Percentiles rank a stretch among this genome's conserved stretches.
These are phyloP conservation scores for Gerris lacustris DNA, from an alignment of 2,888 invertebrate genomes.

Conservation along the genomic window DNA sequence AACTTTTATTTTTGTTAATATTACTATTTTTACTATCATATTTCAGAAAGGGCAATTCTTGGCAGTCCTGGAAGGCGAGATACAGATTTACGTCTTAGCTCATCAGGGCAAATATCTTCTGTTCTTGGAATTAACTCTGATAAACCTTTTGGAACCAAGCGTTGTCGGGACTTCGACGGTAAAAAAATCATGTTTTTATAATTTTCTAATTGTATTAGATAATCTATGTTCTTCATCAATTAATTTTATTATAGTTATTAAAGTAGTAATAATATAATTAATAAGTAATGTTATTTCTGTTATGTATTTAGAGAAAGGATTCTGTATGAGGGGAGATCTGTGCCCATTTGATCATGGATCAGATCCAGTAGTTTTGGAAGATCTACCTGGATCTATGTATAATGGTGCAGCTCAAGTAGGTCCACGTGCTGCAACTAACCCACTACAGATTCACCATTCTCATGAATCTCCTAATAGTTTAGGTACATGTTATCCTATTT, in stretches of 20 bases:
- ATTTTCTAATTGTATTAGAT: too few relatives aligned
- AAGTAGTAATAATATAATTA: too few relatives aligned
- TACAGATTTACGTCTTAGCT: slow-evolving; percentile 42
- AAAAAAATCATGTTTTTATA: slow-evolving; percentile 30
- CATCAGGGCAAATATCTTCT: slow-evolving; percentile 44
- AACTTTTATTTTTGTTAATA: too few relatives aligned
- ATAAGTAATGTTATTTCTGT: too few relatives aligned
- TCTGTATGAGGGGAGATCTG: slow-evolving; percentile 90
- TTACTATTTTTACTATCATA: too few relatives aligned
- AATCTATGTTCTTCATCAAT: too few relatives aligned
- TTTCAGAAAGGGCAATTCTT: too few relatives aligned
- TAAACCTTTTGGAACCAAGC: slow-evolving; percentile 21
- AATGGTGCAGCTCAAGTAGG: slow-evolving; percentile 22
- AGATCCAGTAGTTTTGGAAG: slow-evolving; percentile 90
- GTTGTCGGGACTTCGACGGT: slow-evolving; percentile 71
- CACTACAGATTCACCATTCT: slow-evolving; percentile 32
- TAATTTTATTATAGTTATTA: too few relatives aligned
- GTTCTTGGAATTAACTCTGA: slow-evolving; percentile 36
- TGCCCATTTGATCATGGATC: slow-evolving; percentile 95
- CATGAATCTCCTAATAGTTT: slow-evolving; percentile 27
- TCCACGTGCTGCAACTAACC: slow-evolving; percentile 22
- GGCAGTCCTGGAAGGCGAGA: slow-evolving; percentile 36
- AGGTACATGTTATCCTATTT: slow-evolving; percentile 21
- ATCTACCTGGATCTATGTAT: slow-evolving; percentile 38
- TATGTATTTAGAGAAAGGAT: slow-evolving; percentile 54